phyloP scores from a whole-genome alignment of 2,888 invertebrate genomes.

The Anthrax anthrax region DNA sequence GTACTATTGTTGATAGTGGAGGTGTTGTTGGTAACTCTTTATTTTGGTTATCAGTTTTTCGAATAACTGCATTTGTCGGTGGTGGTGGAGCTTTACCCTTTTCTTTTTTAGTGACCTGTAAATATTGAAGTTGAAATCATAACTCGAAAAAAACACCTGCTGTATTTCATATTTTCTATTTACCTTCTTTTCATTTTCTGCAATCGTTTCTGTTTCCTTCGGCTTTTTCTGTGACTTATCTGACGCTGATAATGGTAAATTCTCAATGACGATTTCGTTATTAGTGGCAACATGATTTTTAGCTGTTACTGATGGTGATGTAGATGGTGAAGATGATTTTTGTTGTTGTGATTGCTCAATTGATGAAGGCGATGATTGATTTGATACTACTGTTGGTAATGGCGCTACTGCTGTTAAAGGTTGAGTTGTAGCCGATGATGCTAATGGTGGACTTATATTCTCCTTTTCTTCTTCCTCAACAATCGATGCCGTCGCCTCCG shows the following conservation, averaged over 20 bases:
- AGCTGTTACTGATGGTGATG: slow-evolving; percentile 9
- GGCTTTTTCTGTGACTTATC: not conserved
- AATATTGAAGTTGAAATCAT: not conserved
- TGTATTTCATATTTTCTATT: not conserved
- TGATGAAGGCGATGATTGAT: slow-evolving; percentile 13
- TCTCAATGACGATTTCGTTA: not conserved
- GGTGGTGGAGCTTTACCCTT: slow-evolving; percentile 73
- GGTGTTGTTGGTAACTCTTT: slow-evolving; percentile 14
- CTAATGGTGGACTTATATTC: slow-evolving; percentile 7
- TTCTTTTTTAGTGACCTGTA: slow-evolving; percentile 21
- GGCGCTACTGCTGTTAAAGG: slow-evolving; percentile 12
- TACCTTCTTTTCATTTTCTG: slow-evolving; percentile 31
- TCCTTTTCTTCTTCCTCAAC: slow-evolving; percentile 26
- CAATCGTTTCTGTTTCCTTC: slow-evolving; percentile 13
- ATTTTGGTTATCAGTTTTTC: slow-evolving; percentile 1
- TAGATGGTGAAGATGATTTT: slow-evolving; percentile 6
- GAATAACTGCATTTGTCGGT: slow-evolving; percentile 26
- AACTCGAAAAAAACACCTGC: no score
- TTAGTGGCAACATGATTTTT: slow-evolving; percentile 5
- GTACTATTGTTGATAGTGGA: slow-evolving; percentile 32
- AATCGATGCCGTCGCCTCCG: slow-evolving; percentile 20
- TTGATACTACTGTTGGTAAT: slow-evolving; percentile 14
- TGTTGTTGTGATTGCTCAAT: slow-evolving; percentile 7
- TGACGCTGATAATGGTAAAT: not conserved
- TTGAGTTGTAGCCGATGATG: slow-evolving; percentile 11